These are phyloP conservation scores for Vannuccia rotundouncinata DNA, from an alignment of 2,888 invertebrate species.

Conservation along the genomic window DNA sequence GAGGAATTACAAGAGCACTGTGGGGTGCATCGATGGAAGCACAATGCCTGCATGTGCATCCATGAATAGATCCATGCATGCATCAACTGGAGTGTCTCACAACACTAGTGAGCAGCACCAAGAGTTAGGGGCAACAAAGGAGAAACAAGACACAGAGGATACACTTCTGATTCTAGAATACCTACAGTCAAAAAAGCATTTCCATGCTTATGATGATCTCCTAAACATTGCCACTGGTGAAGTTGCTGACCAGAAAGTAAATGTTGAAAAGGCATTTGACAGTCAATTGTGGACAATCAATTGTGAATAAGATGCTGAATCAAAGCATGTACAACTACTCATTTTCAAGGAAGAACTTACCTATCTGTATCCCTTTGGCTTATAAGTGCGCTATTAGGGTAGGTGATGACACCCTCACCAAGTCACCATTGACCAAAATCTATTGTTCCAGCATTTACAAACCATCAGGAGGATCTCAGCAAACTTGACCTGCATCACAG, in stretches of 20 bases:
- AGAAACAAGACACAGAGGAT: slow-evolving; percentile 5
- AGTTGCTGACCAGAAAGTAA: slow-evolving; percentile 25
- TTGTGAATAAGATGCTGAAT: slow-evolving; percentile 7
- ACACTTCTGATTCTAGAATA: slow-evolving; percentile 5
- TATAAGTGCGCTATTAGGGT: neutral
- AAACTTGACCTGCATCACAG: slow-evolving; percentile 10
- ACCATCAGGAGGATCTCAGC: neutral
- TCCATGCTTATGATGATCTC: slow-evolving; percentile 5
- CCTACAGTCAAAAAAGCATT: neutral
- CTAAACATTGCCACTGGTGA: slow-evolving; percentile 22
- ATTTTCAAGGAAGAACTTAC: slow-evolving; percentile 12
- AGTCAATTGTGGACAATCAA: slow-evolving; percentile 6
- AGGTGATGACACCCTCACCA: slow-evolving; percentile 11
- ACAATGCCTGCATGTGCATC: slow-evolving; percentile 16
- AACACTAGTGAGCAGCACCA: slow-evolving; percentile 14
- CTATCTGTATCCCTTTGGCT: neutral
- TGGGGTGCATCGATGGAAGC: slow-evolving; percentile 17
- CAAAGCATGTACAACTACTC: slow-evolving; percentile 2
- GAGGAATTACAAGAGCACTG: slow-evolving; percentile 21
- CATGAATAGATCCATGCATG: slow-evolving; percentile 4
- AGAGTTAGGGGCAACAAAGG: neutral
- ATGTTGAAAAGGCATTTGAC: slow-evolving; percentile 32
- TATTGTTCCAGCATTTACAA: neutral
- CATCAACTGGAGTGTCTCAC: neutral
- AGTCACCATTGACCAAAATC: neutral